These are phyloP conservation scores for Progne subis DNA, from an alignment of 2,113 vertebrate genomes.

Conservation along the genomic window DNA sequence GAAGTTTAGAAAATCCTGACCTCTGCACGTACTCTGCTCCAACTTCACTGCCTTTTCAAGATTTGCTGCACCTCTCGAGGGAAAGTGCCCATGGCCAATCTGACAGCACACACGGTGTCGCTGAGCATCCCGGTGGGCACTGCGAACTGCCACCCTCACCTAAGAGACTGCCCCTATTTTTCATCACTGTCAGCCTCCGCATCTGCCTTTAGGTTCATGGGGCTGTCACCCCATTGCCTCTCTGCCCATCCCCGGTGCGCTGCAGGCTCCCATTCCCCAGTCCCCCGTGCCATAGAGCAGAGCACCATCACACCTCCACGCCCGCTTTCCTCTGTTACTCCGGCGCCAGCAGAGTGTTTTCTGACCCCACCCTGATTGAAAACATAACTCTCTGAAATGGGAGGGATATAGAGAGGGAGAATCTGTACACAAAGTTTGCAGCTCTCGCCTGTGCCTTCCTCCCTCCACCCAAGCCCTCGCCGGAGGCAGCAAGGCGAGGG, in stretches of 20 bases:
- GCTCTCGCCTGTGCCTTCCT: not conserved
- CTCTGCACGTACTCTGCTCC: not conserved
- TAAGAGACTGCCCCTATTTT: not conserved
- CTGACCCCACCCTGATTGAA: not conserved
- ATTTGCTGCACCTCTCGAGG: not conserved
- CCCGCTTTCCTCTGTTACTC: not conserved
- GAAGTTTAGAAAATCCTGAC: not conserved
- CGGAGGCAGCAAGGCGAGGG: not conserved
- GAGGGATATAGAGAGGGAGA: not conserved
- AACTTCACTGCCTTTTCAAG: not conserved
- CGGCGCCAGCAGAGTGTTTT: not conserved
- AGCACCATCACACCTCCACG: not conserved
- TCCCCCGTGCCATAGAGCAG: not conserved
- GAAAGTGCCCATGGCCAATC: rapidly evolving
- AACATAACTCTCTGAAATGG: not conserved
- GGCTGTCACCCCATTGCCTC: not conserved
- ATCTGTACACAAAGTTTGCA: slow-evolving; percentile 1
- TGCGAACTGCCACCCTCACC: not conserved
- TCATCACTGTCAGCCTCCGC: not conserved
- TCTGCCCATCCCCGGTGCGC: no score
- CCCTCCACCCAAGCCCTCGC: not conserved
- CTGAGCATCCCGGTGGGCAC: not conserved
- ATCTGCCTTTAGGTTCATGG: not conserved
- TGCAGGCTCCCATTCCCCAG: not conserved
- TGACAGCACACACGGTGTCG: rapidly evolving